These are phyloP conservation scores for Microdon myrmicae DNA, from an alignment of 2,888 invertebrate genomes.

Conservation along the genomic window DNA sequence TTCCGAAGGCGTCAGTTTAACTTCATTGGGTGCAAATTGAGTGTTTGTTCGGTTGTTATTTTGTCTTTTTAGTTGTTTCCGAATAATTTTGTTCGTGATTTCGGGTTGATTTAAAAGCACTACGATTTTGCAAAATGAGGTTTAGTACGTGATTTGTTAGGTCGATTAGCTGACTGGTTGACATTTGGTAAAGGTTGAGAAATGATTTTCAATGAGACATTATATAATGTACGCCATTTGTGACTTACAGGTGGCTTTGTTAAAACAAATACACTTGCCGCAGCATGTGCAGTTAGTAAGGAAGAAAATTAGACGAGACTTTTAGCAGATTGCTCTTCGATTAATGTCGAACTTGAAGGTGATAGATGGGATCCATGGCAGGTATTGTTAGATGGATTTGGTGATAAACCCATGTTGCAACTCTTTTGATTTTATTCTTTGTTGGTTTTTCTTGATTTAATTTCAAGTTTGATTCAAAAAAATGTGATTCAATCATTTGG, in stretches of 20 bases:
- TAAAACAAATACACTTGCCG: slow-evolving; percentile 59
- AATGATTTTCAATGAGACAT: slow-evolving; percentile 63
- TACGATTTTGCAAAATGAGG: slow-evolving; percentile 33
- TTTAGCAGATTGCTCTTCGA: slow-evolving; percentile 46
- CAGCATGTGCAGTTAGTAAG: slow-evolving; percentile 55
- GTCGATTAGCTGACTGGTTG: slow-evolving; percentile 57
- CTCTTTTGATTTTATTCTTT: too few relatives aligned
- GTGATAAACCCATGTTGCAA: too few relatives aligned
- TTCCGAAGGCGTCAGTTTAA: slow-evolving; percentile 17
- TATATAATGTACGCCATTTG: slow-evolving; percentile 60
- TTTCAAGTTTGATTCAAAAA: slow-evolving; percentile 33
- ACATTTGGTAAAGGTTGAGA: slow-evolving; percentile 63
- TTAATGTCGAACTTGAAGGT: slow-evolving; percentile 49
- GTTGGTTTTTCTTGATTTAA: too few relatives aligned
- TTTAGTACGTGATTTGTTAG: slow-evolving; percentile 14
- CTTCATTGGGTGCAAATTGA: slow-evolving; percentile 61
- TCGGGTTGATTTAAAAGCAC: slow-evolving; percentile 24
- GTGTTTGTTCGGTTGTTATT: background rate
- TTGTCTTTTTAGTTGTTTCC: too few relatives aligned
- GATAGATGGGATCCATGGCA: too few relatives aligned
- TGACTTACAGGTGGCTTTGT: slow-evolving; percentile 57
- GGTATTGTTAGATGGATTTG: too few relatives aligned
- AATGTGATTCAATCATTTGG: slow-evolving; percentile 46
- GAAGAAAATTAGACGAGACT: slow-evolving; percentile 41
- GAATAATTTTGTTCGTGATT: slow-evolving; percentile 22